Conservation (phyloP, 2,888 invertebrate genomes). For the Meta bourneti region DNA sequence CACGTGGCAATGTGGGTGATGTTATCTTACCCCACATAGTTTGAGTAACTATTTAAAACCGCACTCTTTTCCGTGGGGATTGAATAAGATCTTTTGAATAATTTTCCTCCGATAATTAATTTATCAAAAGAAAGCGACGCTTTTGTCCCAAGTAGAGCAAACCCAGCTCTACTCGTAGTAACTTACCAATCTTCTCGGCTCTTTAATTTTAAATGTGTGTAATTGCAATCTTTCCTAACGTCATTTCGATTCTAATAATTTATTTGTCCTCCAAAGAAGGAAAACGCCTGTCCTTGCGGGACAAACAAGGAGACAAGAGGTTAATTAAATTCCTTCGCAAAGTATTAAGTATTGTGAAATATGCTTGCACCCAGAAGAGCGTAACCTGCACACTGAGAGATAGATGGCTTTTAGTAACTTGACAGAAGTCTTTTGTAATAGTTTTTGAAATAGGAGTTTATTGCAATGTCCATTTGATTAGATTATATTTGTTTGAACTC, state of each 20-base stretch:
- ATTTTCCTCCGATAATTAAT: no score
- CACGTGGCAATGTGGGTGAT: no score
- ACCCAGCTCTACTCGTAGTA: background rate
- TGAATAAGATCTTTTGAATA: no score
- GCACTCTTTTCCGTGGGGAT: no score
- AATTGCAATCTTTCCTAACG: background rate
- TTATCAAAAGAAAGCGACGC: no score
- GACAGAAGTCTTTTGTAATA: no score
- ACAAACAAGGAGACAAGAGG: background rate
- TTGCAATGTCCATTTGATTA: no score
- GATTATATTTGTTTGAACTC: no score
- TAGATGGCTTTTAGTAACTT: background rate
- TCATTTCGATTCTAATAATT: background rate
- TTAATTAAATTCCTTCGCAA: background rate
- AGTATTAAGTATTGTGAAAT: background rate
- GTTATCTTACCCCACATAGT: no score
- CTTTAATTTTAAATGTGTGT: background rate
- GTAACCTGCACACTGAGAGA: background rate
- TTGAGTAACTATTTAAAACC: no score
- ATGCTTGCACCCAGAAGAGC: background rate
- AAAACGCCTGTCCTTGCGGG: background rate
- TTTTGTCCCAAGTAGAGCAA: background rate
- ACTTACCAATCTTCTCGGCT: background rate
- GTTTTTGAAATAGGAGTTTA: no score
- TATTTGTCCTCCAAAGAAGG: background rate